Evolutionary conservation across 2,797 vertebrate genomes (phyloP).

Genomic region (Protonibea diacanthus): DNA sequence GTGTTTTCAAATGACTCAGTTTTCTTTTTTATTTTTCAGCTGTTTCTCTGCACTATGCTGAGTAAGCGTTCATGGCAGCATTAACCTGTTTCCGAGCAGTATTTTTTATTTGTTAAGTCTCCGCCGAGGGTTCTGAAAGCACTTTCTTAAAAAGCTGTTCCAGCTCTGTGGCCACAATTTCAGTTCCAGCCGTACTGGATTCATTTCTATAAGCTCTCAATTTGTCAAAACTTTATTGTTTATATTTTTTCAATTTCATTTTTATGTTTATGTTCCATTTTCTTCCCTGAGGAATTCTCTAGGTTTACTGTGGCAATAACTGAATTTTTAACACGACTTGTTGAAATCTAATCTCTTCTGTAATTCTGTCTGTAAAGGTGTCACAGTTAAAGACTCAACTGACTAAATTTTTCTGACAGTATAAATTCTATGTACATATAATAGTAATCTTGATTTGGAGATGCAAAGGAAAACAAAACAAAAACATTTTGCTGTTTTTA

Average conservation of each 20-base stretch:
- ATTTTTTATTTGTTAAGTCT: constrained; percentile 30
- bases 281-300: neutral
- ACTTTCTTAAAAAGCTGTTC: constrained; percentile 10
- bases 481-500: too few relatives aligned
- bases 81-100: constrained; percentile 21
- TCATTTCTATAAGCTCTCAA: constrained; percentile 9
- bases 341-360: neutral
- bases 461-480: neutral
- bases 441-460: neutral
- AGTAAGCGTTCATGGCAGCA: constrained; percentile 16
- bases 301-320: neutral
- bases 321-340: neutral
- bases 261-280: neutral
- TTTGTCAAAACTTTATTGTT: constrained; percentile 16
- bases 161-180: constrained; percentile 23
- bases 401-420: neutral
- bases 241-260: neutral
- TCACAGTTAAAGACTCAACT: neutral
- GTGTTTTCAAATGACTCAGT: constrained; percentile 37
- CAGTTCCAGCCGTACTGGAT: constrained; percentile 1
- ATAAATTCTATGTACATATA: neutral
- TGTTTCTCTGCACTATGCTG: constrained; percentile 21
- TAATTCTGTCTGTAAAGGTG: neutral
- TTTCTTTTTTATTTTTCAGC: constrained; percentile 44
- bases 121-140: constrained; percentile 3